These are phyloP conservation scores for Ahaetulla prasina DNA, from an alignment of 2,113 vertebrate genomes.

Conservation along the genomic window DNA sequence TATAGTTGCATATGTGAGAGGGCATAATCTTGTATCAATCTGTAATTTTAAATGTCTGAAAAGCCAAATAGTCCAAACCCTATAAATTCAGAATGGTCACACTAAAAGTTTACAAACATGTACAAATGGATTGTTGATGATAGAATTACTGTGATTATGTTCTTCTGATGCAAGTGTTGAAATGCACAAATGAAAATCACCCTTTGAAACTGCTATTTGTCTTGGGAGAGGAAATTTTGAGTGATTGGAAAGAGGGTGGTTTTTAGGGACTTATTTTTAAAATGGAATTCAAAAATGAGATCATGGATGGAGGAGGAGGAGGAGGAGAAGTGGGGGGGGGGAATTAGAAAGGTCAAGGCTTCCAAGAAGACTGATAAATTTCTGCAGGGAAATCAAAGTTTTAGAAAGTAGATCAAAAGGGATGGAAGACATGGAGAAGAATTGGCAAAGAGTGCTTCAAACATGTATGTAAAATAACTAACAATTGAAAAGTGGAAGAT, in stretches of 20 bases:
- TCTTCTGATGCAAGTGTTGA: background rate
- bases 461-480: background rate
- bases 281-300: background rate
- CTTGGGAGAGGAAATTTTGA: background rate
- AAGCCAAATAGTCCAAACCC: background rate
- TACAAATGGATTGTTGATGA: background rate
- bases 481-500: background rate
- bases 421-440: background rate
- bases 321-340: rapidly evolving
- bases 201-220: background rate
- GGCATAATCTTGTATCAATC: background rate
- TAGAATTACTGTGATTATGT: background rate
- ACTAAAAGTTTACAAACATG: background rate
- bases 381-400: background rate
- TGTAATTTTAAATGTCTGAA: background rate
- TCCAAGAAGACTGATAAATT: background rate
- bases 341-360: background rate
- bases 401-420: background rate
- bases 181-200: background rate
- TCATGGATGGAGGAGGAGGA: background rate
- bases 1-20: background rate
- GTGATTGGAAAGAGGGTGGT: too few relatives aligned
- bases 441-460: background rate
- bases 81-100: background rate
- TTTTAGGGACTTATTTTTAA: background rate